Conservation (phyloP, 2,113 vertebrate species). For the Tapirus terrestris region DNA sequence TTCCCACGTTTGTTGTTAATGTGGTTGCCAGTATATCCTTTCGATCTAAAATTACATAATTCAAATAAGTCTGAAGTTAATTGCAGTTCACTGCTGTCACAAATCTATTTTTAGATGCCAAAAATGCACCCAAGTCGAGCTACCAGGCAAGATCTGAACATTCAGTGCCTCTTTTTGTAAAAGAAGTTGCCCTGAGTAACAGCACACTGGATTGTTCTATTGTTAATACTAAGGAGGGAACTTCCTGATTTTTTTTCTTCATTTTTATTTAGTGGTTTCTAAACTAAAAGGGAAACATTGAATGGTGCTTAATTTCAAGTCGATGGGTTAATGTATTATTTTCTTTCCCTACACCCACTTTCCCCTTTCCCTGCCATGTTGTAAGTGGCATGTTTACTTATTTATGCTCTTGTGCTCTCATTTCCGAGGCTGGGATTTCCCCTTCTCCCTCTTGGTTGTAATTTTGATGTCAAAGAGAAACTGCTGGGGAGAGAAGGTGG, state of each 20-base stretch:
- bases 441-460: not conserved
- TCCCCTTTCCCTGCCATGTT: not conserved
- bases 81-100: conserved; percentile 10
- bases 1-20: conserved; percentile 43
- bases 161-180: conserved; percentile 71
- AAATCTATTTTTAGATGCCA: conserved; percentile 68
- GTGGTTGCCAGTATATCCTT: conserved; percentile 43
- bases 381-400: not conserved
- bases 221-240: conserved; percentile 80
- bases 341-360: conserved; percentile 39
- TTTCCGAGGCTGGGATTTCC: conserved; percentile 39
- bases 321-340: not conserved
- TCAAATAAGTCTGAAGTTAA: conserved; percentile 63
- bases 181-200: conserved; percentile 67
- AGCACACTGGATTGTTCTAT: conserved; percentile 78
- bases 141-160: conserved; percentile 56
- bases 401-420: not conserved
- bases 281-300: conserved; percentile 72
- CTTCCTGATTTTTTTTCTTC: conserved; percentile 76
- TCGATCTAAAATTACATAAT: conserved; percentile 55
- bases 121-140: conserved; percentile 8
- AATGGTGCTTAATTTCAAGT: conserved; percentile 53
- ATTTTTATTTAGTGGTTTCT: conserved; percentile 76
- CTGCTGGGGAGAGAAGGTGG: not conserved
- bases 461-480: conserved; percentile 5